Conservation (phyloP, 2,113 vertebrate genomes). For the Corythaixoides concolor region DNA sequence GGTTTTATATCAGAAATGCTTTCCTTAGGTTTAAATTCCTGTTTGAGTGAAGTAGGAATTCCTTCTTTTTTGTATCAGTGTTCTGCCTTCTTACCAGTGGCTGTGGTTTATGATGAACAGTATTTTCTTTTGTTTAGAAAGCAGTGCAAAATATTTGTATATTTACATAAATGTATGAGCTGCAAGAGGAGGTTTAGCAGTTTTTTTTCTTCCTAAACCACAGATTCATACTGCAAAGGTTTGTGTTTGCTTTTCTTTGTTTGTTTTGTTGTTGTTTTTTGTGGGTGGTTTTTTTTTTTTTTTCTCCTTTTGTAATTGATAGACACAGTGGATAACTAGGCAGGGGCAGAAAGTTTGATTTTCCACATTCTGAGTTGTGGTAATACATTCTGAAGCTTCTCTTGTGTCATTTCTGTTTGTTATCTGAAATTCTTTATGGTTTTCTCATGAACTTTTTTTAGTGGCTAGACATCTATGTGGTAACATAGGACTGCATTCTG, state of each 20-base stretch:
- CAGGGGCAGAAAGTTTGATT: neutral
- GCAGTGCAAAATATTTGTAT: neutral
- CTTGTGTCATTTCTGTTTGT: neutral
- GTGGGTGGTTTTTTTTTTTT: neutral
- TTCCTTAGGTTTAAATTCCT: neutral
- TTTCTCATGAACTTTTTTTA: neutral
- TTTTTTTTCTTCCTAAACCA: neutral
- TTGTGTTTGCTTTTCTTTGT: neutral
- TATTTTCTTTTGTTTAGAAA: neutral
- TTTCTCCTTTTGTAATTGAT: neutral
- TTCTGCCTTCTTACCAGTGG: neutral
- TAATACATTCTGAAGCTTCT: neutral
- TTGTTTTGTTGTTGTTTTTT: neutral
- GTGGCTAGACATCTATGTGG: neutral
- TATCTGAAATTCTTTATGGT: neutral
- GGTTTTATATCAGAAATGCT: neutral
- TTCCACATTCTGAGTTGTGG: neutral
- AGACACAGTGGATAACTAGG: neutral
- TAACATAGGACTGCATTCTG: neutral
- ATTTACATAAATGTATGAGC: neutral
- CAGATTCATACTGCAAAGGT: neutral
- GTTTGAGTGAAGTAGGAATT: neutral
- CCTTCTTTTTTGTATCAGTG: neutral
- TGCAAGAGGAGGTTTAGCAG: neutral
- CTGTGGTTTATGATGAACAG: neutral